Evolutionary conservation across 2,888 invertebrate genomes (phyloP).

Genomic region (Limnephilus auricula): DNA sequence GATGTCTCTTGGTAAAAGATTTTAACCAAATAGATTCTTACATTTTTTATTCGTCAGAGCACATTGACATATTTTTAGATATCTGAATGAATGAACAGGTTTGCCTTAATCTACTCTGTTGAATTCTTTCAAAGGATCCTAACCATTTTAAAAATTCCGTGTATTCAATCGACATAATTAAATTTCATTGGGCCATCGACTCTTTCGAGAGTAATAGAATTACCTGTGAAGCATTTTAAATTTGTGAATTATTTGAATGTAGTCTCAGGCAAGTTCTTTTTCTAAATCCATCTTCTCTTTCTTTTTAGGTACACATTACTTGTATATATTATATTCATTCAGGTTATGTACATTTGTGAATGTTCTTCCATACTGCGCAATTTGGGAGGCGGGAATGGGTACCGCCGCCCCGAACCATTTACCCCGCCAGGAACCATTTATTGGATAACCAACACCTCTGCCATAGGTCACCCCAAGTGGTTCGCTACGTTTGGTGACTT

Average conservation of each 20-base stretch:
- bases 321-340: not conserved
- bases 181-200: not conserved
- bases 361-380: not conserved
- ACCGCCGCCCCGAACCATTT: no score
- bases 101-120: not conserved
- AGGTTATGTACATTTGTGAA: not conserved
- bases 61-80: no score
- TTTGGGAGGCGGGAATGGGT: no score
- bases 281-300: no score
- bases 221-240: not conserved
- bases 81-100: no score
- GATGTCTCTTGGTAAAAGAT: no score
- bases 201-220: not conserved
- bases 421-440: no score
- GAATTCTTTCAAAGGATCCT: not conserved
- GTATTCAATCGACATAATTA: not conserved
- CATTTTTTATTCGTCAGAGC: no score
- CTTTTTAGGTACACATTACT: not conserved
- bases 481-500: no score
- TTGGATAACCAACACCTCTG: no score
- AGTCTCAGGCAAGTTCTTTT: not conserved
- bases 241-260: not conserved
- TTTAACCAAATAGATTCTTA: no score
- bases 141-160: not conserved
- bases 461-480: no score